Percentiles rank a stretch among this genome's conserved stretches.
Conservation (phyloP, 2,888 invertebrate genomes). For the Terebella lapidaria region DNA sequence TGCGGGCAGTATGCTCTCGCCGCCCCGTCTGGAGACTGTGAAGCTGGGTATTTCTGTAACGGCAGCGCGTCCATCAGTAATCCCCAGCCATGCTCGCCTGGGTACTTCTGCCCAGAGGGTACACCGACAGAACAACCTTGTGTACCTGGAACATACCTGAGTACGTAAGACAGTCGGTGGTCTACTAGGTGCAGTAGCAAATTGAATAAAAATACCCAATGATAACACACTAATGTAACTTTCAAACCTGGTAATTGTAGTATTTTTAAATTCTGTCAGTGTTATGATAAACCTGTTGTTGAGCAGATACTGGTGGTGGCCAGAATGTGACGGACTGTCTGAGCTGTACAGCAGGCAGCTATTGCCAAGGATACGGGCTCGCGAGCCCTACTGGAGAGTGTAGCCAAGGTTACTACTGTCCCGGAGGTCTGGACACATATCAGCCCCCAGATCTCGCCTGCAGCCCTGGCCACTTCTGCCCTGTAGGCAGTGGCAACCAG, state of each 20-base stretch:
- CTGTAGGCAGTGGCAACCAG: slow-evolving; percentile 41
- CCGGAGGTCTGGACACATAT: slow-evolving; percentile 39
- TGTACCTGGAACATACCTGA: slow-evolving; percentile 41
- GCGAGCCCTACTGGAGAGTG: slow-evolving; percentile 36
- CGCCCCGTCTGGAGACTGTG: slow-evolving; percentile 33
- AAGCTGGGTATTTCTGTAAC: slow-evolving; percentile 44
- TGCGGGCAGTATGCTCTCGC: slow-evolving; percentile 40
- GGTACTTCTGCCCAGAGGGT: slow-evolving; percentile 43
- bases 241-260: neutral
- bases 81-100: slow-evolving; percentile 34
- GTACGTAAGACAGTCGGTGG: too few species aligned
- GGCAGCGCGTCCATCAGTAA: slow-evolving; percentile 37
- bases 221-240: too few species aligned
- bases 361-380: slow-evolving; percentile 43
- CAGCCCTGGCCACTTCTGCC: slow-evolving; percentile 49
- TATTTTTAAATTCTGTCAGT: neutral
- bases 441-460: slow-evolving; percentile 36
- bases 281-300: neutral
- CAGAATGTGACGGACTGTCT: slow-evolving; percentile 37
- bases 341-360: slow-evolving; percentile 41
- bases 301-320: slow-evolving; percentile 36
- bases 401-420: slow-evolving; percentile 45
- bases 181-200: too few species aligned
- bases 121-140: slow-evolving; percentile 36
- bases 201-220: too few species aligned